Conservation (phyloP, 2,113 vertebrate species). For the Cavia aperea region DNA sequence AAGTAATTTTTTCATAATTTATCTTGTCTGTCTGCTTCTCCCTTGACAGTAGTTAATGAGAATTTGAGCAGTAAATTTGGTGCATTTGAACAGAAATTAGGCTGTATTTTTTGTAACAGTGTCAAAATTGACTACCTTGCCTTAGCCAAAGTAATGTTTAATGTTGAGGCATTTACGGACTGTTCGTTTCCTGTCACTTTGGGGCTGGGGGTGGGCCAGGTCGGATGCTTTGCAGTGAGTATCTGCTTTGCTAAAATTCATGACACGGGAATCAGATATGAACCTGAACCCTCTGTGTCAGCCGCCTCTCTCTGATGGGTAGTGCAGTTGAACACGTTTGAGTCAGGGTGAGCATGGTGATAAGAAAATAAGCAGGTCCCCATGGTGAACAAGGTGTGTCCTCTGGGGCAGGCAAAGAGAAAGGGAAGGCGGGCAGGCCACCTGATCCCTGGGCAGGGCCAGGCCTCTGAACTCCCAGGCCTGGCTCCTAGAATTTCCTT, state of each 20-base stretch:
- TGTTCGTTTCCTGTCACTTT: background rate
- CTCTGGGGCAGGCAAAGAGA: background rate
- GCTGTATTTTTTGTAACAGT: conserved; percentile 55
- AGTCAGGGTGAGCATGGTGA: background rate
- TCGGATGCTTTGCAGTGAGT: background rate
- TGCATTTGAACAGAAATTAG: conserved; percentile 42
- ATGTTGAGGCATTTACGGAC: background rate
- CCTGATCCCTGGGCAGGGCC: too few species aligned
- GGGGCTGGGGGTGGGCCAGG: background rate
- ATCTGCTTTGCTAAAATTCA: background rate
- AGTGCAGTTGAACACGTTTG: background rate
- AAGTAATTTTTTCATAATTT: conserved; percentile 86
- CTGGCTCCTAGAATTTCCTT: background rate
- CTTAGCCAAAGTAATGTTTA: conserved; percentile 41
- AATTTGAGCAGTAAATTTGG: conserved; percentile 52
- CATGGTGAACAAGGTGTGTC: background rate
- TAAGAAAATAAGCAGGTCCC: too few species aligned
- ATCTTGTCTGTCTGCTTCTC: conserved; percentile 62
- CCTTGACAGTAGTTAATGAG: conserved; percentile 61
- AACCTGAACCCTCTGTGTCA: background rate
- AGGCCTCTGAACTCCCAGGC: background rate
- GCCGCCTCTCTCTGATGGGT: background rate
- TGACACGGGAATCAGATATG: rapidly evolving
- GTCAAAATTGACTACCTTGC: conserved; percentile 8
- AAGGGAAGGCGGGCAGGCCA: background rate